Conservation (phyloP, 2,888 invertebrate species). For the Desoria tigrina region DNA sequence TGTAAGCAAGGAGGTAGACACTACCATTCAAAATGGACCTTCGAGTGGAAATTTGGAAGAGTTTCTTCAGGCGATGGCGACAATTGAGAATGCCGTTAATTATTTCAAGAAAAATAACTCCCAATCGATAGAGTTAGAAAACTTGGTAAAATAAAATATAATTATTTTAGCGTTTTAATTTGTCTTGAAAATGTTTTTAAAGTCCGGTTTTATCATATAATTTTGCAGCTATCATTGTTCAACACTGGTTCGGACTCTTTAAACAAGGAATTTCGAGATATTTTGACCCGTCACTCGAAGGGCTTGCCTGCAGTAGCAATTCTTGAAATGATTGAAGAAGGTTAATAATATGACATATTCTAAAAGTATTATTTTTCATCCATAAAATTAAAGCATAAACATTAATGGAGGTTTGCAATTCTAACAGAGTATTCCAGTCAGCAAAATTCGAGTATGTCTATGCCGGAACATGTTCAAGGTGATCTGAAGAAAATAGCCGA, state of each 20-base stretch:
- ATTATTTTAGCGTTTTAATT: neutral
- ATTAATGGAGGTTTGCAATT: conserved; percentile 4
- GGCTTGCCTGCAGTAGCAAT: conserved; percentile 84
- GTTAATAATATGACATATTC: conserved; percentile 56
- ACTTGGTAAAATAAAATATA: conserved; percentile 64
- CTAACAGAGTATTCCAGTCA: conserved; percentile 47
- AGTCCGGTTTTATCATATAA: neutral
- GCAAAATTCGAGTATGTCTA: conserved; percentile 52
- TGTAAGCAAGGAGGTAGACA: conserved; percentile 87
- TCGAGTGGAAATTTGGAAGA: conserved; percentile 64
- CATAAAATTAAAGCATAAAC: neutral
- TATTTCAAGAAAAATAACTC: conserved; percentile 92
- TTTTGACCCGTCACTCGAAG: conserved; percentile 80
- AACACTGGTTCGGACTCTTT: conserved; percentile 81
- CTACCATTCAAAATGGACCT: conserved; percentile 81
- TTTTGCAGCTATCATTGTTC: conserved; percentile 67
- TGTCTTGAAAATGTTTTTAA: neutral
- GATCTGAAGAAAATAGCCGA: conserved; percentile 76
- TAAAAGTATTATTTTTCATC: neutral
- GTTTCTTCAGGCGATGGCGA: conserved; percentile 73
- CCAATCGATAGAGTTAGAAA: conserved; percentile 88
- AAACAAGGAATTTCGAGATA: conserved; percentile 83
- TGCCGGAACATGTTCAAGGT: conserved; percentile 69
- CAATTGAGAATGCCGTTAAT: conserved; percentile 79
- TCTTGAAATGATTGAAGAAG: conserved; percentile 73